phyloP scores from a whole-genome alignment of 2,888 invertebrate species.

The Thera obeliscata region DNA sequence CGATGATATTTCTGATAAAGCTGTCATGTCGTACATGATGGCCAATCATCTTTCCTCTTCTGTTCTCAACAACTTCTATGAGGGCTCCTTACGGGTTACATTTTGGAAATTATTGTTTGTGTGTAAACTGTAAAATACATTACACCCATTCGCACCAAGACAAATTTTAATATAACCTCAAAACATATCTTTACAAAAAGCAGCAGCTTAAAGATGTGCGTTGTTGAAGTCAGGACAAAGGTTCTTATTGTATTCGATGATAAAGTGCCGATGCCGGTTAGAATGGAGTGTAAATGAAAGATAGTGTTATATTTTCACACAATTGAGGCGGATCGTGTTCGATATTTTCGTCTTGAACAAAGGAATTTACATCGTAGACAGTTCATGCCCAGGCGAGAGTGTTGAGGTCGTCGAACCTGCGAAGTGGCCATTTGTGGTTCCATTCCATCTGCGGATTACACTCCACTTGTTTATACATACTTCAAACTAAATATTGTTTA shows the following conservation, averaged over 20 bases:
- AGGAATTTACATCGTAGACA: conserved; percentile 35
- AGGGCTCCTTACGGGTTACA: no score
- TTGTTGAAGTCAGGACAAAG: background rate
- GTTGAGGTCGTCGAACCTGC: conserved; percentile 37
- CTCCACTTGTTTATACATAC: conserved; percentile 5
- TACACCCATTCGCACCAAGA: no score
- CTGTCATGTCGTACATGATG: no score
- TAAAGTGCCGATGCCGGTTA: conserved; percentile 3
- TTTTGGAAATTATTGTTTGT: no score
- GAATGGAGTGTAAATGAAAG: conserved; percentile 28
- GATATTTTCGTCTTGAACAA: conserved; percentile 37
- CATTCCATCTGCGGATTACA: conserved; percentile 30
- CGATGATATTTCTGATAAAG: no score
- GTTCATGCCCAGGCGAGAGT: conserved; percentile 29
- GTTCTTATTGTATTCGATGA: background rate
- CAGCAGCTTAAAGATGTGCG: no score
- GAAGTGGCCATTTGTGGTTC: conserved; percentile 26
- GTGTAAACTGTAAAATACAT: no score
- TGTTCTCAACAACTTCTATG: no score
- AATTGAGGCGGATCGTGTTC: conserved; percentile 27
- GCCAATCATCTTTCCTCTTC: no score
- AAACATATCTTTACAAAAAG: no score
- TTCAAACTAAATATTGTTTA: background rate
- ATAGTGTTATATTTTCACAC: conserved; percentile 25
- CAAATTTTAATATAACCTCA: no score